A percentile compares a stretch with the other conserved stretches of the same genome.
phyloP scores from a whole-genome alignment of 2,888 invertebrate species.

The Pyrochroa serraticornis region DNA sequence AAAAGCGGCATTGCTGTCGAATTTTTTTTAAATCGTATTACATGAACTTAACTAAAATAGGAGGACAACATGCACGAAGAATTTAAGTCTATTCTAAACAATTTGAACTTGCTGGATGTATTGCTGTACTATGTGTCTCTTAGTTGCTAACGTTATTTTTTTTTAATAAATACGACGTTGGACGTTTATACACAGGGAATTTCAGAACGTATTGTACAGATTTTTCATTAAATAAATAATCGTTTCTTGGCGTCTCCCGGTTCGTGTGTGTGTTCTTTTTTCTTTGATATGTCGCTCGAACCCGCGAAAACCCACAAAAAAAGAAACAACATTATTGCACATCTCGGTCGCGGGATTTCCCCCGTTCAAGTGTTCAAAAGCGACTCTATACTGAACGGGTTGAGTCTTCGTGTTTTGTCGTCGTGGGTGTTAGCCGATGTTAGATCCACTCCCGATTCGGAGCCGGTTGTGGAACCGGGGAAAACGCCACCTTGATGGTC shows the following conservation, averaged over 20 bases:
- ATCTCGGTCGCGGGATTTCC: conserved; percentile 20
- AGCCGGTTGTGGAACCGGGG: conserved; percentile 50
- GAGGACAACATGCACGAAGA: conserved; percentile 32
- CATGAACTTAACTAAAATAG: conserved; percentile 27
- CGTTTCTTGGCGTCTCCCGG: not conserved
- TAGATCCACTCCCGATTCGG: conserved; percentile 55
- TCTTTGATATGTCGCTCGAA: conserved; percentile 11
- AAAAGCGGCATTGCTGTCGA: conserved; percentile 18
- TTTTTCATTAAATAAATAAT: conserved; percentile 23
- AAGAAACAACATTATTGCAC: conserved; percentile 44
- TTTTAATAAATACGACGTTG: conserved; percentile 45
- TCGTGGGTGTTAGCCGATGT: conserved; percentile 59
- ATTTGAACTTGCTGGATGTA: conserved; percentile 52
- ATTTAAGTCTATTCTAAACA: conserved; percentile 41
- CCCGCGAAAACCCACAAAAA: conserved; percentile 17
- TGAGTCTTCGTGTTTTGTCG: conserved; percentile 65
- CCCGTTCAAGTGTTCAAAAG: conserved; percentile 72
- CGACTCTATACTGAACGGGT: conserved; percentile 91
- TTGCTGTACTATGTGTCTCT: conserved; percentile 49
- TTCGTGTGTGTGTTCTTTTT: conserved; percentile 5
- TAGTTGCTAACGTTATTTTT: conserved; percentile 36
- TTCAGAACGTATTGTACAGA: conserved; percentile 37
- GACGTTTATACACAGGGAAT: conserved; percentile 39
- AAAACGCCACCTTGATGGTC: conserved; percentile 46
- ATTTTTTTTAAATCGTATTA: conserved; percentile 1